Evolutionary conservation across 2,797 vertebrate genomes (phyloP).

Genomic region (Sebastiscus albofasciatus): DNA sequence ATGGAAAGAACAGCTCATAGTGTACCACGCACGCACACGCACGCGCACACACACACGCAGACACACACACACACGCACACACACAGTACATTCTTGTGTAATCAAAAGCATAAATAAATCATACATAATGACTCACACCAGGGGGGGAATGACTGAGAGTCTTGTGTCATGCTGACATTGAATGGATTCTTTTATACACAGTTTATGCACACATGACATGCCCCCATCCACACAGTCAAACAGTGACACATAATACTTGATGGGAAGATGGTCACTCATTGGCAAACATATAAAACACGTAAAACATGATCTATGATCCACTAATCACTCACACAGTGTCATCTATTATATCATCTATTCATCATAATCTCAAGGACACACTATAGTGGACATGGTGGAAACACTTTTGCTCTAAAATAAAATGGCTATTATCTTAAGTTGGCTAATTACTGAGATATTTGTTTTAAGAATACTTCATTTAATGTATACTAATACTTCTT

Average conservation of each 20-base stretch:
- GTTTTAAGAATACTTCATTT: neutral
- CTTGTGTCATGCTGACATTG: neutral
- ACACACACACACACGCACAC: neutral
- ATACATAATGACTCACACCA: constrained; percentile 36
- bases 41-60: neutral
- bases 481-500: neutral
- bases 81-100: constrained; percentile 24
- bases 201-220: neutral
- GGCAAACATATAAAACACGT: neutral
- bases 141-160: neutral
- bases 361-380: neutral
- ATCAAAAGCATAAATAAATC: constrained; percentile 43
- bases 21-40: neutral
- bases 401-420: neutral
- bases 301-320: neutral
- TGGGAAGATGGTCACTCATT: constrained; percentile 3
- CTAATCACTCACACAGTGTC: neutral
- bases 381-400: neutral
- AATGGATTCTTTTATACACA: neutral
- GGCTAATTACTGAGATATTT: neutral
- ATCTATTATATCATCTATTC: neutral
- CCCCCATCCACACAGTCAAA: neutral
- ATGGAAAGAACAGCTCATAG: constrained; percentile 75
- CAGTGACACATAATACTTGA: constrained; percentile 18
- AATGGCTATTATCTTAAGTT: neutral